Percentiles rank a stretch among this genome's conserved stretches.
Conservation (phyloP, 2,888 invertebrate species). For the Phengaris alcon region DNA sequence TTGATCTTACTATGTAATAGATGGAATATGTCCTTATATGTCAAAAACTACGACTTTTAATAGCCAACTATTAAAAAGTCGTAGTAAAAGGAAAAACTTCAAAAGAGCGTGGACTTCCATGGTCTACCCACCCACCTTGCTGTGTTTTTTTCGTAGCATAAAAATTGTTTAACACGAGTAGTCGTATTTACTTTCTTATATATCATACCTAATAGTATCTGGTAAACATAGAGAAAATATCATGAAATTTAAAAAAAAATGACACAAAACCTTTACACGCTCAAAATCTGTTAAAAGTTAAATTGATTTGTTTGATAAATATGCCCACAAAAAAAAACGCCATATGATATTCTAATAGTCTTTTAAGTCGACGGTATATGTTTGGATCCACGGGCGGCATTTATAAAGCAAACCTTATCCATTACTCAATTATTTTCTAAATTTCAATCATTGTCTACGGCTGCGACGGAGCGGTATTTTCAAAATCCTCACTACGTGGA, state of each 20-base stretch:
- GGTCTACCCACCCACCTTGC: too few relatives aligned
- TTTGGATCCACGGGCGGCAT: slow-evolving; percentile 31
- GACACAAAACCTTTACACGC: background rate
- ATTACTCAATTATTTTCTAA: slow-evolving; percentile 56
- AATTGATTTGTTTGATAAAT: slow-evolving; percentile 21
- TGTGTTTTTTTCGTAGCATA: too few relatives aligned
- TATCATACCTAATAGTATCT: too few relatives aligned
- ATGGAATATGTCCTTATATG: too few relatives aligned
- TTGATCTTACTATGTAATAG: too few relatives aligned
- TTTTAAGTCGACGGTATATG: background rate
- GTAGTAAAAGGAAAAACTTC: too few relatives aligned
- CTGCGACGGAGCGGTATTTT: slow-evolving; percentile 57
- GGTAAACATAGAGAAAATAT: too few relatives aligned
- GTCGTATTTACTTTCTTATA: too few relatives aligned
- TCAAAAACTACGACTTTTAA: too few relatives aligned
- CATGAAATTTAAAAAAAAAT: background rate
- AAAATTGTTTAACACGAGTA: too few relatives aligned
- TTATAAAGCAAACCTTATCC: slow-evolving; percentile 34
- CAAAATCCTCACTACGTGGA: slow-evolving; percentile 53
- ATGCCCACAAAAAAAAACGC: background rate
- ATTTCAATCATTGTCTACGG: slow-evolving; percentile 63
- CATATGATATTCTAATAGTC: slow-evolving; percentile 1
- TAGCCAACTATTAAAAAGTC: too few relatives aligned
- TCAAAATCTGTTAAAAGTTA: background rate
- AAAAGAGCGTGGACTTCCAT: too few relatives aligned